These are phyloP conservation scores for Pipa parva DNA, from an alignment of 2,113 vertebrate genomes.

Conservation along the genomic window DNA sequence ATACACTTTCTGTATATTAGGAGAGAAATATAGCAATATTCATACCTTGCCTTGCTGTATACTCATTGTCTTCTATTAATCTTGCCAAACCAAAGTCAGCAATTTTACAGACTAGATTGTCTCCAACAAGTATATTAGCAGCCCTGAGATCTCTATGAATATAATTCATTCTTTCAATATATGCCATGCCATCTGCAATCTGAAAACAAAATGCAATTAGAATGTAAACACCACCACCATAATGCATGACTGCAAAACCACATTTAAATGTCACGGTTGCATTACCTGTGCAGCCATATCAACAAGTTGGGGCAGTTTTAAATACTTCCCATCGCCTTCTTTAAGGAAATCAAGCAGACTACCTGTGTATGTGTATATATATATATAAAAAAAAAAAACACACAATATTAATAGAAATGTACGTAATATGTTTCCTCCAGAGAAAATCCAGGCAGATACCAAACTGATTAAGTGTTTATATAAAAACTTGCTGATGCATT, in stretches of 20 bases:
- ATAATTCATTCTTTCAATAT: constrained; percentile 98
- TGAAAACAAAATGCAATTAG: constrained; percentile 49
- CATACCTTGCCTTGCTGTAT: constrained; percentile 89
- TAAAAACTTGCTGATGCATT: neutral
- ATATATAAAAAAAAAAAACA: no score
- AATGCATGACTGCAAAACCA: constrained; percentile 29
- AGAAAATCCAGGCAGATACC: no score
- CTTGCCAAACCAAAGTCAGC: constrained; percentile 93
- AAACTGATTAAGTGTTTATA: no score
- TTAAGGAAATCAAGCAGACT: constrained; percentile 91
- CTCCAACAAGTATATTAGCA: constrained; percentile 91
- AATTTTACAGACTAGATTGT: constrained; percentile 94
- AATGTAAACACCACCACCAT: neutral
- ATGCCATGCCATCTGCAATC: constrained; percentile 96
- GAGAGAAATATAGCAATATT: neutral
- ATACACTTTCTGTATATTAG: neutral
- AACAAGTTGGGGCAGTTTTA: constrained; percentile 87
- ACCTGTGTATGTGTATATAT: constrained; percentile 59
- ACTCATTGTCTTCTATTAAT: constrained; percentile 94
- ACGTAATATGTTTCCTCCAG: no score
- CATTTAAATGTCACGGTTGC: neutral
- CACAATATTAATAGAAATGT: no score
- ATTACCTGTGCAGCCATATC: constrained; percentile 95
- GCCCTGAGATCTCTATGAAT: constrained; percentile 94
- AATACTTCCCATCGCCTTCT: constrained; percentile 90